phyloP scores from a whole-genome alignment of 1,140 invertebrate genomes.

The Drosophila pectinifera region DNA sequence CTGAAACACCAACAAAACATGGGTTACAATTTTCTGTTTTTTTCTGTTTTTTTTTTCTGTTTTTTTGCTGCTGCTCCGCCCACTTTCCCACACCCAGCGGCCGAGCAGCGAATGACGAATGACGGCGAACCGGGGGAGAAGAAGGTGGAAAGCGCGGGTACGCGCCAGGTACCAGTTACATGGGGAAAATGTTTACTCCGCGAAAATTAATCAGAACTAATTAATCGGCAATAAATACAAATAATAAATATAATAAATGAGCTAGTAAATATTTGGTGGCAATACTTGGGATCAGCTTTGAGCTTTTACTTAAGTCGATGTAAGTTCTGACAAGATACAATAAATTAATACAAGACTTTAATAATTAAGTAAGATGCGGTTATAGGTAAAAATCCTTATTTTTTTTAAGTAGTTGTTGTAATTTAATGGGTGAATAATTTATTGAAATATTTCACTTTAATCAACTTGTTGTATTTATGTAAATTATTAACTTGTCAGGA shows the following conservation, averaged over 20 bases:
- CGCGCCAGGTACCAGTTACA: neutral
- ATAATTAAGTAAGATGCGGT: no score
- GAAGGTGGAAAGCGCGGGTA: neutral
- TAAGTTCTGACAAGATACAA: no score
- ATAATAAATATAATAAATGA: no score
- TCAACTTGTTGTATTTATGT: no score
- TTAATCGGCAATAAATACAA: neutral
- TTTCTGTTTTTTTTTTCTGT: slow-evolving; percentile 13
- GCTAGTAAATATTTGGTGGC: neutral
- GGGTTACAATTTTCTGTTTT: slow-evolving; percentile 19
- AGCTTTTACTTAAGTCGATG: no score
- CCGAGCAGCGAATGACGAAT: slow-evolving; percentile 46
- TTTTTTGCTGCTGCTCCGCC: slow-evolving; percentile 40
- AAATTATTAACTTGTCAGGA: no score
- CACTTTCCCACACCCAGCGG: slow-evolving; percentile 68
- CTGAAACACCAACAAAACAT: slow-evolving; percentile 23
- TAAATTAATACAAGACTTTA: no score
- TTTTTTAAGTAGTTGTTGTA: no score
- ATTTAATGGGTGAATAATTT: no score
- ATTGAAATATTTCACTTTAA: no score
- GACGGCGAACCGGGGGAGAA: slow-evolving; percentile 12
- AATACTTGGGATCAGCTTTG: no score
- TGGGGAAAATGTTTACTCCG: slow-evolving; percentile 11
- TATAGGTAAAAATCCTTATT: no score
- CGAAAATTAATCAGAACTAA: slow-evolving; percentile 19